A percentile compares a stretch with the other conserved stretches of the same genome.
Evolutionary conservation across 2,113 vertebrate genomes (phyloP).

Genomic region (Rhinolophus ferrumequinum): DNA sequence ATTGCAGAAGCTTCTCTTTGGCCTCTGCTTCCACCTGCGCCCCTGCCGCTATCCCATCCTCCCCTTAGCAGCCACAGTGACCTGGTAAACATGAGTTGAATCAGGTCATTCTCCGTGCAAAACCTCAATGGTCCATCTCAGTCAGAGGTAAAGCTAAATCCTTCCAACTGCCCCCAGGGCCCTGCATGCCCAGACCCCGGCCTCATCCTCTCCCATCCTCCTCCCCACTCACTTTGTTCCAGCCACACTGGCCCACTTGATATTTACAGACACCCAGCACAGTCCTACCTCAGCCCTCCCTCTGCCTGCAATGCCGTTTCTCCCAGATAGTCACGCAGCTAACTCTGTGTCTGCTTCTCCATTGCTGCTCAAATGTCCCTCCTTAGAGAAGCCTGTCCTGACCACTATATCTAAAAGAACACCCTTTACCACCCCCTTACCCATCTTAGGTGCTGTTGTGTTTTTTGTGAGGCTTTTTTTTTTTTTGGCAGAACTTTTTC

Average conservation of each 20-base stretch:
- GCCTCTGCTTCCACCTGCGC: not conserved
- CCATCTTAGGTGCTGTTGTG: not conserved
- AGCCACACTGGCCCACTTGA: not conserved
- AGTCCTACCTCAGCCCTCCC: not conserved
- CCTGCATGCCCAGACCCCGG: not conserved
- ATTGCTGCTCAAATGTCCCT: not conserved
- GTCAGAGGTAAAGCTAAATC: not conserved
- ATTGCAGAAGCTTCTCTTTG: not conserved
- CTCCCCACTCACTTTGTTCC: not conserved
- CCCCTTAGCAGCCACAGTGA: not conserved
- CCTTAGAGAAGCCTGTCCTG: not conserved
- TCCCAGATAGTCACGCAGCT: rapidly evolving
- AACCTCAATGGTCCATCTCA: not conserved
- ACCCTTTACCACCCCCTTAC: not conserved
- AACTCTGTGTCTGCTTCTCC: too few species aligned
- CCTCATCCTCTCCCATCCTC: too few species aligned
- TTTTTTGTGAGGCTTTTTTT: not conserved
- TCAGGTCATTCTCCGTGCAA: not conserved
- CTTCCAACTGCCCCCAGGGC: not conserved
- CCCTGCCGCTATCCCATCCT: not conserved
- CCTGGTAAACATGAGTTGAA: not conserved
- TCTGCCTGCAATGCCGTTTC: not conserved
- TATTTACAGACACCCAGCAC: not conserved
- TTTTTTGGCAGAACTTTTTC: not conserved
- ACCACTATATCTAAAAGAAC: not conserved